Evolutionary conservation across 2,113 vertebrate species (phyloP).

Genomic region (Sterna hirundo): DNA sequence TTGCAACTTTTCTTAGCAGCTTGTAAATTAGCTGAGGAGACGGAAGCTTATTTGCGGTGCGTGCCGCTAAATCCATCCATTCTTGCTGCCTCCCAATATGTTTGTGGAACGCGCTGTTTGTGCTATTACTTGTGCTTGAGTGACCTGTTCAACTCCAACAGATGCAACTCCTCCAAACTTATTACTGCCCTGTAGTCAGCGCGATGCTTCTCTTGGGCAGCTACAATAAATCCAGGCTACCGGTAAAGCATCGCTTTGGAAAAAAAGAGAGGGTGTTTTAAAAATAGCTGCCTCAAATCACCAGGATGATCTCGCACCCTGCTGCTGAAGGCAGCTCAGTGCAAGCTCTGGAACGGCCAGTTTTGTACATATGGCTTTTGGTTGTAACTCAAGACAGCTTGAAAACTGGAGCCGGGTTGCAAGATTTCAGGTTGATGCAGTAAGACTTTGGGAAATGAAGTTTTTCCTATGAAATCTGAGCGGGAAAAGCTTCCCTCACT

Average conservation of each 20-base stretch:
- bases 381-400: too few species aligned
- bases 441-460: neutral
- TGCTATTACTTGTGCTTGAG: neutral
- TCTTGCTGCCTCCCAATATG: neutral
- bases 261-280: neutral
- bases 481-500: neutral
- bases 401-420: neutral
- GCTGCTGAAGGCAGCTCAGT: accelerated
- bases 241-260: too few species aligned
- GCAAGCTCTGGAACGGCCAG: neutral
- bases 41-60: neutral
- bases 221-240: neutral
- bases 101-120: neutral
- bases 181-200: neutral
- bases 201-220: accelerated
- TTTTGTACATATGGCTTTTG: neutral
- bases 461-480: neutral
- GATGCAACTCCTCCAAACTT: neutral
- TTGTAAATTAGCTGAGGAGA: neutral
- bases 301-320: neutral
- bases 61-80: neutral
- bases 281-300: neutral
- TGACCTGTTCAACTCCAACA: neutral
- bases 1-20: neutral
- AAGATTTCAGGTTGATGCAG: neutral